Evolutionary conservation across 2,888 invertebrate species (phyloP), one percentile per base, ranked within the genome.

Genomic region (Sisyra nigra): DNA sequence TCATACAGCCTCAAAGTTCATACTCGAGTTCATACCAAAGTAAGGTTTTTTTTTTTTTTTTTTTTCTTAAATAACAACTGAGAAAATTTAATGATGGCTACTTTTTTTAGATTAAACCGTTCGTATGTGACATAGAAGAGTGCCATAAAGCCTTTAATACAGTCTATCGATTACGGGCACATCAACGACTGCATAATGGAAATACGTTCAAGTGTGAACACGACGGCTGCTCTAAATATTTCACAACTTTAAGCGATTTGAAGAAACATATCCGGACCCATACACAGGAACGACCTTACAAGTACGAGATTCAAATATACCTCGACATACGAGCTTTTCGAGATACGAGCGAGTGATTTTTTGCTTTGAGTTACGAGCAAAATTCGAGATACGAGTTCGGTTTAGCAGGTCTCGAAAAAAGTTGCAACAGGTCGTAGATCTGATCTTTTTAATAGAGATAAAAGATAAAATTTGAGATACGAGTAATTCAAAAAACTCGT

Each of bases 81-180:
- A 15, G 13, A 37, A 15, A 37, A 15, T 37, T 18, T 15, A 3
- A 8, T 38, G 11, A 14, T 24, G 9, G n/a, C 10, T 10, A n/a
- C 15, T 29, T 30, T 18, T 41, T 42, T n/a, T 37, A 43, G 42
- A 71, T 76, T 46, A 92, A 91, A 68, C 93, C 93, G 1, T 94
- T 91, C 59, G 79, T 80, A 54, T 94, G 94, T 63, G 75, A 74
- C 49, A 76, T 80, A 46, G 70, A 69, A 45, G 83, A 80, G 45
- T 94, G 93, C 67, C 80, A 80, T 54, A 92, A 92, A 66, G 87
- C 91, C 37, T 94, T 93, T 66, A 93, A 91, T 60, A 94, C 93
- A 44, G 70, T 92, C 42, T 94, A 94, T 68, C 82, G 88, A 76
- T 69, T 89, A 54, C 75, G 83, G 61, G 92, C 92, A 42, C 93